These are phyloP conservation scores for Melanophora roralis DNA, from an alignment of 2,888 invertebrate genomes.

Conservation along the genomic window DNA sequence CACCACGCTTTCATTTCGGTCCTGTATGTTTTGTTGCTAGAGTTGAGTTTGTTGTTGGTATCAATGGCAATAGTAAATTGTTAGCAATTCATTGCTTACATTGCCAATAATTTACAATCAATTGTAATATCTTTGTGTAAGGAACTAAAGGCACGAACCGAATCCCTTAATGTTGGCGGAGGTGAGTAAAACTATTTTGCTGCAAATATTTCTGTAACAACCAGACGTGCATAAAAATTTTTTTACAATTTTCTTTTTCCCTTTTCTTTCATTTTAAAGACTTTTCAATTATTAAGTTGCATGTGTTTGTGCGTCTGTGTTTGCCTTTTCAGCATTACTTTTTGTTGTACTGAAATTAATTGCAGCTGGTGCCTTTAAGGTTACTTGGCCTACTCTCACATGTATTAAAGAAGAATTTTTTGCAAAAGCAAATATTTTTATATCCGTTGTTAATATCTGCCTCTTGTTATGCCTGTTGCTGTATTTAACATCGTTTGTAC, in stretches of 20 bases:
- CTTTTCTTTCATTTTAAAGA: not conserved
- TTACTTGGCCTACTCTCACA: constrained; percentile 19
- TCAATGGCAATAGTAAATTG: constrained; percentile 33
- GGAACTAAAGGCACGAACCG: not conserved
- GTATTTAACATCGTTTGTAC: too few relatives aligned
- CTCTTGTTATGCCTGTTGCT: not conserved
- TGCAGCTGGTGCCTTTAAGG: constrained; percentile 46
- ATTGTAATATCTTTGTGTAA: constrained; percentile 41
- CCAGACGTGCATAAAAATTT: constrained; percentile 20
- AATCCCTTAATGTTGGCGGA: not conserved
- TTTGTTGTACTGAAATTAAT: constrained; percentile 36
- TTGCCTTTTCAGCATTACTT: not conserved
- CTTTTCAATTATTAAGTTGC: not conserved
- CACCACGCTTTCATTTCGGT: constrained; percentile 20
- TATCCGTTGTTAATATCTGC: constrained; percentile 17
- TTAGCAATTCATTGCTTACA: constrained; percentile 50
- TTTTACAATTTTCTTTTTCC: not conserved
- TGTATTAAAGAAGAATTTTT: not conserved
- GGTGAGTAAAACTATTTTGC: not conserved
- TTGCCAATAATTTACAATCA: constrained; percentile 60
- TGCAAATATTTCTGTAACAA: constrained; percentile 14
- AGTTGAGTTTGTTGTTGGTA: not conserved
- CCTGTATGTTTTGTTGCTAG: not conserved
- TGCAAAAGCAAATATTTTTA: not conserved
- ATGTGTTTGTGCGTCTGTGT: not conserved